A percentile compares a stretch with the other conserved stretches of the same genome.
Conservation (phyloP, 2,888 invertebrate genomes). For the Galerucella pusilla region DNA sequence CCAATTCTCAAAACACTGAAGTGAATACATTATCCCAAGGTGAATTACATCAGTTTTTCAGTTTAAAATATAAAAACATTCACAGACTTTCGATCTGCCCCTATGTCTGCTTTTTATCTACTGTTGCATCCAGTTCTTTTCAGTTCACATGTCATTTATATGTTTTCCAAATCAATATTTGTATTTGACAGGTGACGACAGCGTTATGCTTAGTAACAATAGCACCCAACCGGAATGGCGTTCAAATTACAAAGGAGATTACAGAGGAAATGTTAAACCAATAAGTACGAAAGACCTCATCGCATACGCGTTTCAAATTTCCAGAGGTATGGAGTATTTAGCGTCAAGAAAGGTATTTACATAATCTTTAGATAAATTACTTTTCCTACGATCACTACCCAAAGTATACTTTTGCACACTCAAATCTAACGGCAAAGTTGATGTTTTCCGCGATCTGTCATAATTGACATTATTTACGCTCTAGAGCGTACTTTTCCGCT, state of each 20-base stretch:
- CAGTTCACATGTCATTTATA: too few relatives aligned
- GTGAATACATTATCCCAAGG: constrained; percentile 45
- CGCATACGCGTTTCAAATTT: constrained; percentile 93
- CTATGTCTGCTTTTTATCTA: too few relatives aligned
- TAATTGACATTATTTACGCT: too few relatives aligned
- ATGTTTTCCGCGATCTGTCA: too few relatives aligned
- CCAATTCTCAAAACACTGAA: constrained; percentile 42
- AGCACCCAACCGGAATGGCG: constrained; percentile 80
- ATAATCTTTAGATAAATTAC: neutral
- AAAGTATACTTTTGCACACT: too few relatives aligned
- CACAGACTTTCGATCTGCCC: too few relatives aligned
- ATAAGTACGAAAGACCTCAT: constrained; percentile 86
- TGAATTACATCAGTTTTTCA: constrained; percentile 11
- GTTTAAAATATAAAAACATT: too few relatives aligned
- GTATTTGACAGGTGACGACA: constrained; percentile 57
- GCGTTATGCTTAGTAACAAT: constrained; percentile 68
- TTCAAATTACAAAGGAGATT: constrained; percentile 82
- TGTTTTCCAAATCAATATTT: too few relatives aligned
- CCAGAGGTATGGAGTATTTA: constrained; percentile 95
- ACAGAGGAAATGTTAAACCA: constrained; percentile 75
- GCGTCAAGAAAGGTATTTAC: constrained; percentile 81
- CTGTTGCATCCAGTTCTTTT: too few relatives aligned
- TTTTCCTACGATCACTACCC: neutral
- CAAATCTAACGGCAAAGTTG: too few relatives aligned
- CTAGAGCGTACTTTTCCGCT: too few relatives aligned